phyloP scores from a whole-genome alignment of 2,888 invertebrate genomes.

The Hedya salicella region DNA sequence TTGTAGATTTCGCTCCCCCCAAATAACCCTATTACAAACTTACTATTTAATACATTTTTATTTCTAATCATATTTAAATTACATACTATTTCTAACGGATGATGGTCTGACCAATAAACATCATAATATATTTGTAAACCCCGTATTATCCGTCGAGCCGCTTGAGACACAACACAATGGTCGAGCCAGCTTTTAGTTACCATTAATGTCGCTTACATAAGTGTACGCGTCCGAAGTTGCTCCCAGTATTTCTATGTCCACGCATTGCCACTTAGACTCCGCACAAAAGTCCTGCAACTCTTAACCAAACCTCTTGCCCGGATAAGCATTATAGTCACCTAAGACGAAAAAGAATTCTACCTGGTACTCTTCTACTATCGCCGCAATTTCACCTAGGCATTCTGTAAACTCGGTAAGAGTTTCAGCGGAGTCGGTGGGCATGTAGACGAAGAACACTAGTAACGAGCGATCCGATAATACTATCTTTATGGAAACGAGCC shows the following conservation, averaged over 20 bases:
- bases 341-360: no score
- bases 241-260: background rate
- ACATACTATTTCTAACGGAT: background rate
- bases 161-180: slow-evolving; percentile 3
- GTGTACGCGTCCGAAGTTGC: background rate
- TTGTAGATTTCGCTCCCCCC: background rate
- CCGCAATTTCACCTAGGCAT: no score
- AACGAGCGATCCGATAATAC: no score
- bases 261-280: background rate
- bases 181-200: slow-evolving; percentile 1
- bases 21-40: slow-evolving; percentile 1
- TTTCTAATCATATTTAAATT: slow-evolving; percentile 2
- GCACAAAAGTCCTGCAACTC: slow-evolving; percentile 1
- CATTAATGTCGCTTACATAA: slow-evolving; percentile 1
- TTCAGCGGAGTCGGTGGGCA: no score
- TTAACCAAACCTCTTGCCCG: background rate
- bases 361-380: no score
- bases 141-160: background rate
- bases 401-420: no score
- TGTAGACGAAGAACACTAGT: no score
- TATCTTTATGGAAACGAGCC: no score
- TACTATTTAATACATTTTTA: background rate
- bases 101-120: slow-evolving; percentile 7
- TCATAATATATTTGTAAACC: background rate
- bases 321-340: no score